These are phyloP conservation scores for Vulpes ferrilata DNA, from an alignment of 2,113 vertebrate genomes.

Conservation along the genomic window DNA sequence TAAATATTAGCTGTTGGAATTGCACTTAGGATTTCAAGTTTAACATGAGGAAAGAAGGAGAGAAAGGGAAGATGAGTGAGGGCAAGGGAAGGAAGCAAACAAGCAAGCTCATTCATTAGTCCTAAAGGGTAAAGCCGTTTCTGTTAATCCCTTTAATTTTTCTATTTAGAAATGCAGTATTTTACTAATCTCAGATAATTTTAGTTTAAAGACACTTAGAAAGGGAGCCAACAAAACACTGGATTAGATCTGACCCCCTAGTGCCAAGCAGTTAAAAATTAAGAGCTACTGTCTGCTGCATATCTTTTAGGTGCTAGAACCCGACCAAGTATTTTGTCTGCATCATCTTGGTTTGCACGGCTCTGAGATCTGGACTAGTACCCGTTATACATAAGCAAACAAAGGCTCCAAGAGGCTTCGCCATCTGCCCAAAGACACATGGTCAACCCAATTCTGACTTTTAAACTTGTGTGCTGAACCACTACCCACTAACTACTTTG, in stretches of 20 bases:
- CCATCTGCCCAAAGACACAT: not conserved
- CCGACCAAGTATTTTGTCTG: not conserved
- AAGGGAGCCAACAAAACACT: not conserved
- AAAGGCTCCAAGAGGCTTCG: not conserved
- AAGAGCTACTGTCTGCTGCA: not conserved
- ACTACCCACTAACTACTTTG: not conserved
- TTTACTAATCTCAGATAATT: not conserved
- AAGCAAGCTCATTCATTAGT: not conserved
- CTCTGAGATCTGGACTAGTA: not conserved
- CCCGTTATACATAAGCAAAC: not conserved
- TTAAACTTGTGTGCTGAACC: not conserved
- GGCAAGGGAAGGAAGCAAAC: not conserved
- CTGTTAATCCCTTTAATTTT: not conserved
- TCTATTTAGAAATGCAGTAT: conserved; percentile 34
- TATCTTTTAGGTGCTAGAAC: not conserved
- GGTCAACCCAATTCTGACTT: not conserved
- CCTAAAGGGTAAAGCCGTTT: not conserved
- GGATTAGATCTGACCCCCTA: not conserved
- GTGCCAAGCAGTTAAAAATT: conserved; percentile 1
- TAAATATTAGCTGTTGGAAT: conserved; percentile 17
- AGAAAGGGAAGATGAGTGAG: not conserved
- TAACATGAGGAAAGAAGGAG: not conserved
- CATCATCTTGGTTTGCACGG: not conserved
- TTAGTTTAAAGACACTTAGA: not conserved
- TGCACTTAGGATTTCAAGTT: not conserved